These are phyloP conservation scores for Laothoe populi DNA, from an alignment of 2,888 invertebrate species.

Conservation along the genomic window DNA sequence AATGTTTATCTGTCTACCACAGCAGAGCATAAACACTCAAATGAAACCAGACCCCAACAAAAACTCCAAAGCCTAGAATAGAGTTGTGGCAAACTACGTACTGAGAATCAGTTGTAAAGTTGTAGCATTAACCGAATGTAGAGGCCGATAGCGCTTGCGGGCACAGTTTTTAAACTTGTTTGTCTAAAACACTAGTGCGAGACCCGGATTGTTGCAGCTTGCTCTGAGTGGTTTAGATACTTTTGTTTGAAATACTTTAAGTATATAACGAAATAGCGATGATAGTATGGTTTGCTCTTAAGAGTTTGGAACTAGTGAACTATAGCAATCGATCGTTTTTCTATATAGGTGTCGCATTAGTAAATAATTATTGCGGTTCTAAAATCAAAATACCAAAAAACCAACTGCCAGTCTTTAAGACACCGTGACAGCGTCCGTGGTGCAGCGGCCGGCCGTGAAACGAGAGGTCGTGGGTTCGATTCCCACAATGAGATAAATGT, in stretches of 20 bases:
- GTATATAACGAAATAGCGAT: not conserved
- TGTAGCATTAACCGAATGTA: slow-evolving; percentile 38
- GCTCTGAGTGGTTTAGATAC: slow-evolving; percentile 10
- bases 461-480: no score
- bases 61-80: slow-evolving; percentile 46
- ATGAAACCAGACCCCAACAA: slow-evolving; percentile 40
- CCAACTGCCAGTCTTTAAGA: no score
- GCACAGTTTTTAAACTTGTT: slow-evolving; percentile 28
- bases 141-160: slow-evolving; percentile 27
- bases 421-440: no score
- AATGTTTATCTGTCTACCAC: slow-evolving; percentile 13
- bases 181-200: slow-evolving; percentile 21
- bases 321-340: no score
- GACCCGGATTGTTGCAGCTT: slow-evolving; percentile 15
- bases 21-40: slow-evolving; percentile 2
- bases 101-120: slow-evolving; percentile 42
- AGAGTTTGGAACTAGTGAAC: no score
- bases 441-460: no score
- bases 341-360: no score
- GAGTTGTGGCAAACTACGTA: slow-evolving; percentile 41
- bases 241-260: slow-evolving; percentile 8
- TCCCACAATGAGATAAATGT: no score
- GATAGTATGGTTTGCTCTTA: no score
- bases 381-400: no score
- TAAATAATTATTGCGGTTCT: no score